phyloP scores from a whole-genome alignment of 2,888 invertebrate species.

The Metallyticus violacea region DNA sequence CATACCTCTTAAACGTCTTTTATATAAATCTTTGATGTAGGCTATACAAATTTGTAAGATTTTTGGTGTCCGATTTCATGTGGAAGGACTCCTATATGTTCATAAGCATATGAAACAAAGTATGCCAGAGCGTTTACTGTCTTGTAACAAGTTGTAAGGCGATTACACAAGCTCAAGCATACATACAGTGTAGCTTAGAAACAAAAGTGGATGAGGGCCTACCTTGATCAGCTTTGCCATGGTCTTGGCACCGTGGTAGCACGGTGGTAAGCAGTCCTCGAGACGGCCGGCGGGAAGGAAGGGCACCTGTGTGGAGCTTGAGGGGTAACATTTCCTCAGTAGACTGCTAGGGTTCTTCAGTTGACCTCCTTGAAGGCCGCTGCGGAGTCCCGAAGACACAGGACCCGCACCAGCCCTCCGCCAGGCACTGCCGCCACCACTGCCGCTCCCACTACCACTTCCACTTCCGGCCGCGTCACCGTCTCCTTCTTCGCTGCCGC shows the following conservation, averaged over 20 bases:
- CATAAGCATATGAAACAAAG: too few relatives aligned
- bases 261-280: slow-evolving; percentile 56
- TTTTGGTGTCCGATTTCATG: too few relatives aligned
- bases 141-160: too few relatives aligned
- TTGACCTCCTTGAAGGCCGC: slow-evolving; percentile 20
- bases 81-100: too few relatives aligned
- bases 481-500: slow-evolving; percentile 25
- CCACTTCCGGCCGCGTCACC: slow-evolving; percentile 15
- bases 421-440: slow-evolving; percentile 17
- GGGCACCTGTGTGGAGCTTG: slow-evolving; percentile 44
- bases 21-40: too few relatives aligned
- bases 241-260: slow-evolving; percentile 54
- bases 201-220: slow-evolving; percentile 8
- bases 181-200: not conserved
- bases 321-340: slow-evolving; percentile 45
- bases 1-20: too few relatives aligned
- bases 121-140: too few relatives aligned
- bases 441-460: slow-evolving; percentile 26
- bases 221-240: slow-evolving; percentile 60
- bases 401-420: slow-evolving; percentile 17
- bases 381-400: slow-evolving; percentile 30
- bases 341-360: slow-evolving; percentile 38
- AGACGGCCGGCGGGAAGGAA: slow-evolving; percentile 48
- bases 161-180: too few relatives aligned
- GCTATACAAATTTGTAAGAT: too few relatives aligned